Conservation (phyloP, 1,140 invertebrate species). For the Tachypleus tridentatus region DNA sequence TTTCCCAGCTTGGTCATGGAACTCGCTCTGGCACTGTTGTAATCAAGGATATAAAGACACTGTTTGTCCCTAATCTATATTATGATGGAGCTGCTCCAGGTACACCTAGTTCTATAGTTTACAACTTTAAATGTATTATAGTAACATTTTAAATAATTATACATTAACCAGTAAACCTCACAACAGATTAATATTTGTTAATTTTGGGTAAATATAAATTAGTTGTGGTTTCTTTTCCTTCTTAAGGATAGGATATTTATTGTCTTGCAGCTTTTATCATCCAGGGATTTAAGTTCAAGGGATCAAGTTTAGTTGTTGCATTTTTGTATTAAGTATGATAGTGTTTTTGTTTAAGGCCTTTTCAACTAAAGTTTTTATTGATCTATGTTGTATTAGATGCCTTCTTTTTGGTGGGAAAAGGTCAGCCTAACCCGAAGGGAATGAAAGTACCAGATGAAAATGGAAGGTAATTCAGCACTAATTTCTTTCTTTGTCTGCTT, state of each 20-base stretch:
- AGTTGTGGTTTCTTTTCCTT: slow-evolving; percentile 17
- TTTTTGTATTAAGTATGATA: no score
- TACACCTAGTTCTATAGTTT: background rate
- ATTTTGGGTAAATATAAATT: background rate
- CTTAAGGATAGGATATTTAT: background rate
- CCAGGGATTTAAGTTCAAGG: no score
- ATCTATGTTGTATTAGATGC: slow-evolving; percentile 38
- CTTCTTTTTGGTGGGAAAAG: slow-evolving; percentile 78
- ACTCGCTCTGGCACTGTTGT: slow-evolving; percentile 56
- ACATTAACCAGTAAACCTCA: background rate
- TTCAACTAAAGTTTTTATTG: no score
- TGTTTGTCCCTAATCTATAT: slow-evolving; percentile 54
- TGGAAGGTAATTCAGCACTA: slow-evolving; percentile 67
- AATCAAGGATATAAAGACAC: slow-evolving; percentile 66
- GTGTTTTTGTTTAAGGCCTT: no score
- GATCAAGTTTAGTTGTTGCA: no score
- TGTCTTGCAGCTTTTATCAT: no score
- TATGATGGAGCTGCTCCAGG: slow-evolving; percentile 57
- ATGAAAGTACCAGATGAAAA: slow-evolving; percentile 75
- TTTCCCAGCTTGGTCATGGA: slow-evolving; percentile 37
- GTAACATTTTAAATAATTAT: background rate
- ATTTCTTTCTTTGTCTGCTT: background rate
- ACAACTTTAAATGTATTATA: no score
- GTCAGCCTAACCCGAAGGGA: slow-evolving; percentile 66
- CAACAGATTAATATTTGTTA: background rate